Conservation (phyloP, 2,113 vertebrate genomes). For the Psophia crepitans region DNA sequence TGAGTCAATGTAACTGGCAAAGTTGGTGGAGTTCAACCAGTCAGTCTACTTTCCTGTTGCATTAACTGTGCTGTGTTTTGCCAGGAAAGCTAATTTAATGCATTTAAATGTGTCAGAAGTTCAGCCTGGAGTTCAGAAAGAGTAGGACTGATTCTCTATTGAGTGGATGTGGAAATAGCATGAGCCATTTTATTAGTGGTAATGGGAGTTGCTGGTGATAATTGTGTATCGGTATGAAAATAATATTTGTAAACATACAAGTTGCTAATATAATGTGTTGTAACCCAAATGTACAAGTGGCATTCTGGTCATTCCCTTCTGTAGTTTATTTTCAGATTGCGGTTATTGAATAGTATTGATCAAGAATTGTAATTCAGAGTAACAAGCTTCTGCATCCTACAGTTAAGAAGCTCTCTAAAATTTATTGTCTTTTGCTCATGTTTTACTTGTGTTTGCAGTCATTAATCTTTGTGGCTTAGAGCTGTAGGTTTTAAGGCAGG, state of each 20-base stretch:
- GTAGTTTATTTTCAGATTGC: neutral
- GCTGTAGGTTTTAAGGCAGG: conserved; percentile 2
- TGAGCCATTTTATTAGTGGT: neutral
- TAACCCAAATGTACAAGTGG: neutral
- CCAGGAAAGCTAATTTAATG: neutral
- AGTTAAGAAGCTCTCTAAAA: neutral
- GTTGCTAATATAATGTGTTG: neutral
- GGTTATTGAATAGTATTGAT: neutral
- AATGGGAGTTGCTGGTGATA: neutral
- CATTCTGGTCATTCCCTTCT: neutral
- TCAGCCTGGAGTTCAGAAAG: neutral
- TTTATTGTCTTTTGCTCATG: neutral
- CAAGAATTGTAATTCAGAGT: neutral
- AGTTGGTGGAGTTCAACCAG: neutral
- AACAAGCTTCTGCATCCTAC: neutral
- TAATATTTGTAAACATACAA: neutral
- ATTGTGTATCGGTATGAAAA: neutral
- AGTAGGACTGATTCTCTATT: neutral
- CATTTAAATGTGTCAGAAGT: neutral
- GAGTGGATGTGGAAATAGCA: neutral
- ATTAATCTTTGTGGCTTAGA: conserved; percentile 18
- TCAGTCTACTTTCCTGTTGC: neutral
- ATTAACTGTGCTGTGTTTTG: neutral
- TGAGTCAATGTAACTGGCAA: neutral
- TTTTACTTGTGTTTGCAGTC: neutral